These are phyloP conservation scores for Paramisgurnus dabryanus DNA, from an alignment of 2,113 vertebrate genomes.

Conservation along the genomic window DNA sequence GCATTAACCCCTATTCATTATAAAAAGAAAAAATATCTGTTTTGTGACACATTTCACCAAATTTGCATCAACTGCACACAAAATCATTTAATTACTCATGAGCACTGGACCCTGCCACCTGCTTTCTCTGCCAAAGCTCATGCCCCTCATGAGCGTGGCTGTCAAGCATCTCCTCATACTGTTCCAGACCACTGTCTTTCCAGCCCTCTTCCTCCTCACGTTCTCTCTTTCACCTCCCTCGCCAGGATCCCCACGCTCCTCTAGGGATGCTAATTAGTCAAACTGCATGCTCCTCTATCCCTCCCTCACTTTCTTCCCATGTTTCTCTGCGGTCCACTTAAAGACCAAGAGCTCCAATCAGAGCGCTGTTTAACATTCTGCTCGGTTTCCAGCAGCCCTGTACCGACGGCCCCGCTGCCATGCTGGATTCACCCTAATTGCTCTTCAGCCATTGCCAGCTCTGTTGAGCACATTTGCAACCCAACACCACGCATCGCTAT, in stretches of 20 bases:
- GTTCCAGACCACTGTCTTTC: conserved; percentile 17
- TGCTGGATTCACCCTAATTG: conserved; percentile 37
- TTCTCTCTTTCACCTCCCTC: conserved; percentile 3
- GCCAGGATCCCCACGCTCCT: conserved; percentile 14
- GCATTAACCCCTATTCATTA: too few species aligned
- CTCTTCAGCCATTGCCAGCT: conserved; percentile 17
- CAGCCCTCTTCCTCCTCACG: not conserved
- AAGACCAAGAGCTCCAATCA: conserved; percentile 44
- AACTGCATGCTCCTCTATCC: conserved; percentile 16
- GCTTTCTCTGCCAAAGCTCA: conserved; percentile 2
- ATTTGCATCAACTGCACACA: too few species aligned
- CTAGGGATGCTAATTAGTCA: conserved; percentile 52
- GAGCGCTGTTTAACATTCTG: conserved; percentile 50
- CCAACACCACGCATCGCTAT: conserved; percentile 27
- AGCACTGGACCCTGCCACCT: not conserved
- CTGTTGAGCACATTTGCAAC: not conserved
- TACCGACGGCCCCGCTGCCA: conserved; percentile 8
- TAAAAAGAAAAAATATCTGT: too few species aligned
- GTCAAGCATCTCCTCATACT: conserved; percentile 8
- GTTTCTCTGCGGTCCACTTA: conserved; percentile 23
- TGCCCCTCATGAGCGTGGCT: not conserved
- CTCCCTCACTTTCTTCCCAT: not conserved
- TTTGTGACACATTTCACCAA: too few species aligned
- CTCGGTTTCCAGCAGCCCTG: not conserved
- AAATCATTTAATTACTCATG: too few species aligned